Evolutionary conservation across 1,140 invertebrate species (phyloP).

Genomic region (Wasmannia auropunctata): DNA sequence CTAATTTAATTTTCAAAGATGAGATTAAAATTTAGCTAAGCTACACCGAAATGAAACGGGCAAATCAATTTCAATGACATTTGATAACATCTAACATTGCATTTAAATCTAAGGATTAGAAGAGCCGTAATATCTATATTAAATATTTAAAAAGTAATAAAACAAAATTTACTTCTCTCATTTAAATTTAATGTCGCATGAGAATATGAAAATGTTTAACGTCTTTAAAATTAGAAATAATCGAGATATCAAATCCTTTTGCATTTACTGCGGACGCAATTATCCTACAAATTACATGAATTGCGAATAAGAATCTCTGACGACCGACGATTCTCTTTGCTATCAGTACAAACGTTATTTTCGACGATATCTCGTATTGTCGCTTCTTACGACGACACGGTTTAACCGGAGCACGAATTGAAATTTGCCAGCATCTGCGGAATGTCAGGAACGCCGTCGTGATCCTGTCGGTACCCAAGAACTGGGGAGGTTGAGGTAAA

Average conservation of each 20-base stretch:
- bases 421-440: constrained; percentile 51
- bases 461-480: constrained; percentile 46
- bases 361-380: constrained; percentile 4
- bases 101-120: not conserved
- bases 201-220: not conserved
- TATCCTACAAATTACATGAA: not conserved
- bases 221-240: not conserved
- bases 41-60: not conserved
- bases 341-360: constrained; percentile 26
- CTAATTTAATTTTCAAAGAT: constrained; percentile 19
- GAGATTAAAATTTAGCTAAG: not conserved
- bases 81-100: not conserved
- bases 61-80: no score
- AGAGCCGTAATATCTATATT: not conserved
- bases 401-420: constrained; percentile 54
- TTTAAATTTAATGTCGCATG: not conserved
- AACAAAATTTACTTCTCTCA: not conserved
- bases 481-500: not conserved
- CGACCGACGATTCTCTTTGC: not conserved
- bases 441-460: constrained; percentile 47
- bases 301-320: not conserved
- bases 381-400: constrained; percentile 6
- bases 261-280: not conserved
- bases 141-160: not conserved
- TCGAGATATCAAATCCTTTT: not conserved